Evolutionary conservation across 2,888 invertebrate genomes (phyloP), one percentile per base, ranked within the genome.

Genomic region (Cheilosia variabilis): DNA sequence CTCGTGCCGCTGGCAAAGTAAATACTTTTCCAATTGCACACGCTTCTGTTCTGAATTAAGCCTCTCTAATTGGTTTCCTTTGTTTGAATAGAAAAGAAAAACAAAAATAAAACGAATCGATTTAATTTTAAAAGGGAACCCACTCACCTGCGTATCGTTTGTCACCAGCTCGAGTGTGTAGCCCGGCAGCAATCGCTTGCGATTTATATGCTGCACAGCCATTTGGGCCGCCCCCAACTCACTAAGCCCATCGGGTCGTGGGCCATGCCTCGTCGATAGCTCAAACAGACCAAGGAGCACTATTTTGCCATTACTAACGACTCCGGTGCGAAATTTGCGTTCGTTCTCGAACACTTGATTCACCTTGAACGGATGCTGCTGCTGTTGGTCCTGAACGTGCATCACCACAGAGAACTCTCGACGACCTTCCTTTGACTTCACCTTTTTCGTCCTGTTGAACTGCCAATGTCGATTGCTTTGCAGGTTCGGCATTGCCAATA

Each of bases 81-180:
- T 66, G 41, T 19, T 52, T 52, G 43, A 9, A 45, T 6, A 17
- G 17, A 52, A n/a, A 5, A 10, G 22, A 31, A 53, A 27, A 27
- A 6, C 27, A 27, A 6, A 27, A 24, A 41, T 24, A 17, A 47
- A 24, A 43, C 19, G 43, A 43, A 13, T 37, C 13, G 13, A 52
- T 27, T 34, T 52, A 0, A 24, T 2, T 15, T 52, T 52, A 10
- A 27, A 50, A 53, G 43, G 27, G 19, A 68, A 24, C 17, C 24
- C 31, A 88, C 93, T 93, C 93, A 97, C 97, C 96, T 96, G 95
- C 0, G 97, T 97, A 90, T 98, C 97, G 90, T 97, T 97, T 88
- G 95, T 95, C 89, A 97, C 94, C 87, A 97, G 94, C 87, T 95
- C 94, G 81, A 98, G 93, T 60, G 93, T 93, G 90, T 97, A 97